Evolutionary conservation across 2,113 vertebrate species (phyloP).

Genomic region (Muntiacus reevesi): DNA sequence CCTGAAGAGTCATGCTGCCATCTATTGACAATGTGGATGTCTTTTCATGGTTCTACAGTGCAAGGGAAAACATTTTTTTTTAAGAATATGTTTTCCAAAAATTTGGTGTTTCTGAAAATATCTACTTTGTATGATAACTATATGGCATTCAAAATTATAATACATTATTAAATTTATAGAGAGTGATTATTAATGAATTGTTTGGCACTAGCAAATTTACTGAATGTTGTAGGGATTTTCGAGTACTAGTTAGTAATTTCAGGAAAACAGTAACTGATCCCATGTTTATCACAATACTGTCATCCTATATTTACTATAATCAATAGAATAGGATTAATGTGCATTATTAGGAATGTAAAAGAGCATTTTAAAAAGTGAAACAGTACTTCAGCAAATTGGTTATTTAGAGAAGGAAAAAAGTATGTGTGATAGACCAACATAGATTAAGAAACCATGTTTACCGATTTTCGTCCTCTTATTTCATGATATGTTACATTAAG

Average conservation of each 20-base stretch:
- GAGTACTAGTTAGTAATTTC: neutral
- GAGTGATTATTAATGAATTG: neutral
- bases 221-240: neutral
- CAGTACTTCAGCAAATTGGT: neutral
- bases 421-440: neutral
- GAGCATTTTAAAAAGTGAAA: neutral
- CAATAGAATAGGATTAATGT: neutral
- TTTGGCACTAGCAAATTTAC: neutral
- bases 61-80: neutral
- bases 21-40: slow-evolving; percentile 71
- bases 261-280: neutral
- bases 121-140: neutral
- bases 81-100: neutral
- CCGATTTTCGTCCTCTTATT: neutral
- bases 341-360: neutral
- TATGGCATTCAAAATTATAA: neutral
- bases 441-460: neutral
- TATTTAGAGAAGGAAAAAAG: neutral
- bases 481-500: neutral
- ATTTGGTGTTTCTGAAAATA: slow-evolving; percentile 22
- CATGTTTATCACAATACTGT: neutral
- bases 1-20: slow-evolving; percentile 81
- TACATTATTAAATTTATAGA: neutral
- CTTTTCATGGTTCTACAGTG: neutral
- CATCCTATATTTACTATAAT: neutral